Percentiles rank a stretch among this genome's conserved stretches.
Evolutionary conservation across 2,113 vertebrate genomes (phyloP).

Genomic region (Erinaceus europaeus): DNA sequence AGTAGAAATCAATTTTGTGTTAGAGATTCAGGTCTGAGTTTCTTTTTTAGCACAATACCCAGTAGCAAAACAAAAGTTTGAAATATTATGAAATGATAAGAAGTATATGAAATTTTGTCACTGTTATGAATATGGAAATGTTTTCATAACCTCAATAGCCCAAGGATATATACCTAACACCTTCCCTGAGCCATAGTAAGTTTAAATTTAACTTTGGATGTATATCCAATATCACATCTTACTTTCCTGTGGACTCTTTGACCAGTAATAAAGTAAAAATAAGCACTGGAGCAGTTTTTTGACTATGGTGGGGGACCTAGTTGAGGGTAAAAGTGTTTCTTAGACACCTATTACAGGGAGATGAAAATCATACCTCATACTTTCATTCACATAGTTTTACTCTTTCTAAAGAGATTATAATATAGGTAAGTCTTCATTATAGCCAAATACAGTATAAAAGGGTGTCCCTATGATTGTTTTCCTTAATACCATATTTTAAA

Average conservation of each 20-base stretch:
- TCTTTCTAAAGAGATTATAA: too few species aligned
- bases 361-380: too few species aligned
- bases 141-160: neutral
- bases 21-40: constrained; percentile 29
- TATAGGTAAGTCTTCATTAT: too few species aligned
- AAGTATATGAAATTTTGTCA: neutral
- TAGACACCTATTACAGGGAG: too few species aligned
- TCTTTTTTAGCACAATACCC: neutral
- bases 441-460: too few species aligned
- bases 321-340: too few species aligned
- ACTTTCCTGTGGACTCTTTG: neutral
- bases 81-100: constrained; percentile 12
- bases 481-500: too few species aligned
- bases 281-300: too few species aligned
- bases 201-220: constrained; percentile 1
- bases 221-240: neutral
- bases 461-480: too few species aligned
- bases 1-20: constrained; percentile 43
- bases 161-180: neutral
- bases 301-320: too few species aligned
- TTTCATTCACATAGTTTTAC: too few species aligned
- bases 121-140: neutral
- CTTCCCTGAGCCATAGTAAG: neutral
- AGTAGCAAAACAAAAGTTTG: constrained; percentile 1
- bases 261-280: neutral